These are phyloP conservation scores for Chromobotia macracanthus DNA, from an alignment of 2,797 vertebrate species.

Conservation along the genomic window DNA sequence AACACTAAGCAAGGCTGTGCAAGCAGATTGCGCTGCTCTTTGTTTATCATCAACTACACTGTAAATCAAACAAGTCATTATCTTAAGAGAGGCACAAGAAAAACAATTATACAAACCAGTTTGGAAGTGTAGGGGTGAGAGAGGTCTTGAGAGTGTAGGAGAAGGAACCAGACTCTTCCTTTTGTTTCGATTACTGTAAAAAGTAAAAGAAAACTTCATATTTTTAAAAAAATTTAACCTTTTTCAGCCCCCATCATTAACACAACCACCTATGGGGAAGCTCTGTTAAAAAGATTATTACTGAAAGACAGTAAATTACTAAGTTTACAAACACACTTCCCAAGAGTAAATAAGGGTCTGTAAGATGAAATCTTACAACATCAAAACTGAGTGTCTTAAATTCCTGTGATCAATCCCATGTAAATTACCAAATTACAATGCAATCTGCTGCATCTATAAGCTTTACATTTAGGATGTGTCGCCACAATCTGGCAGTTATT, in stretches of 20 bases:
- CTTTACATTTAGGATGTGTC: not conserved
- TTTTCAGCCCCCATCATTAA: not conserved
- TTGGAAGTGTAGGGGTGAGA: slow-evolving; percentile 88
- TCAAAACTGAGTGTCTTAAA: not conserved
- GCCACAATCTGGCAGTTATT: not conserved
- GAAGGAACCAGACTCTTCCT: slow-evolving; percentile 89
- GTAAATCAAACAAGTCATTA: slow-evolving; percentile 40
- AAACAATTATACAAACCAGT: slow-evolving; percentile 79
- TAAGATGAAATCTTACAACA: not conserved
- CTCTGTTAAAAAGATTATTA: not conserved
- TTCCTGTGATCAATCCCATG: not conserved
- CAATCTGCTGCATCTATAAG: not conserved
- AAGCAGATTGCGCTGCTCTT: slow-evolving; percentile 10
- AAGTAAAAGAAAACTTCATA: slow-evolving; percentile 6
- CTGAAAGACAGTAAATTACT: not conserved
- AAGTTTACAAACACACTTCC: not conserved
- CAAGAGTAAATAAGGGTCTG: not conserved
- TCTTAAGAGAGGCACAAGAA: slow-evolving; percentile 2
- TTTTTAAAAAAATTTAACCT: not conserved
- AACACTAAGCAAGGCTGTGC: slow-evolving; percentile 5
- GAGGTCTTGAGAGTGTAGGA: slow-evolving; percentile 89
- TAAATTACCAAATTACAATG: not conserved
- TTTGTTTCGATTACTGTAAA: slow-evolving; percentile 86
- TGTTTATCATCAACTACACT: slow-evolving; percentile 26
- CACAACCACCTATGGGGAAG: not conserved